A percentile compares a stretch with the other conserved stretches of the same genome.
Evolutionary conservation across 2,113 vertebrate genomes (phyloP).

Genomic region (Lophochroa leadbeateri): DNA sequence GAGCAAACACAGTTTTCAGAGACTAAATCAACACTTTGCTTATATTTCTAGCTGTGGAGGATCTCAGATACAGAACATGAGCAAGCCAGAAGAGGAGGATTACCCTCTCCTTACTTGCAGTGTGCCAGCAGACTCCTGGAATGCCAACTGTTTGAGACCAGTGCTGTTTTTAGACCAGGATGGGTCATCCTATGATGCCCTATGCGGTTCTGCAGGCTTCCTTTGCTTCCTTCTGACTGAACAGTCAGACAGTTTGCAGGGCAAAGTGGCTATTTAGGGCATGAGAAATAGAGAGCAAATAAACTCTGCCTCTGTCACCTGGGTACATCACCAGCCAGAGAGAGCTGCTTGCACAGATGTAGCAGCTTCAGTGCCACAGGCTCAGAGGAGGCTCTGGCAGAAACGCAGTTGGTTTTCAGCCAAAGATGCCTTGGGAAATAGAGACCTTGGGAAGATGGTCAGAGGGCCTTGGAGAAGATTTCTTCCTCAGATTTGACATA

Average conservation of each 20-base stretch:
- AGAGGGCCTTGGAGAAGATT: neutral
- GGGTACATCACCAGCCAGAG: neutral
- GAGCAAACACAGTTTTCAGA: neutral
- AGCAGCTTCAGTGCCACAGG: too few species aligned
- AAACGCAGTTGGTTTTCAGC: neutral
- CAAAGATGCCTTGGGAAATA: neutral
- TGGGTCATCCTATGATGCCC: neutral
- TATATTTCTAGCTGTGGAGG: neutral
- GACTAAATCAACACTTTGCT: neutral
- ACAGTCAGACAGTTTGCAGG: neutral
- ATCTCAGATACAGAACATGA: neutral
- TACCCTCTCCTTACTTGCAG: neutral
- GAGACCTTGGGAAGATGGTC: neutral
- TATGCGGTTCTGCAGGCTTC: neutral
- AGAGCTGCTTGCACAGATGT: neutral
- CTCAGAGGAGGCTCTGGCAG: neutral
- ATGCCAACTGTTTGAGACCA: neutral
- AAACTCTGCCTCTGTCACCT: too few species aligned
- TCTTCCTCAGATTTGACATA: neutral
- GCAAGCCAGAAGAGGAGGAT: neutral
- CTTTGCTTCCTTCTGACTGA: neutral
- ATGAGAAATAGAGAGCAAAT: neutral
- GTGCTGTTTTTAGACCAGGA: neutral
- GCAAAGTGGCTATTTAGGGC: neutral
- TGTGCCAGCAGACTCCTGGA: neutral